phyloP scores from a whole-genome alignment of 2,888 invertebrate genomes.

The Acrobasis suavella region DNA sequence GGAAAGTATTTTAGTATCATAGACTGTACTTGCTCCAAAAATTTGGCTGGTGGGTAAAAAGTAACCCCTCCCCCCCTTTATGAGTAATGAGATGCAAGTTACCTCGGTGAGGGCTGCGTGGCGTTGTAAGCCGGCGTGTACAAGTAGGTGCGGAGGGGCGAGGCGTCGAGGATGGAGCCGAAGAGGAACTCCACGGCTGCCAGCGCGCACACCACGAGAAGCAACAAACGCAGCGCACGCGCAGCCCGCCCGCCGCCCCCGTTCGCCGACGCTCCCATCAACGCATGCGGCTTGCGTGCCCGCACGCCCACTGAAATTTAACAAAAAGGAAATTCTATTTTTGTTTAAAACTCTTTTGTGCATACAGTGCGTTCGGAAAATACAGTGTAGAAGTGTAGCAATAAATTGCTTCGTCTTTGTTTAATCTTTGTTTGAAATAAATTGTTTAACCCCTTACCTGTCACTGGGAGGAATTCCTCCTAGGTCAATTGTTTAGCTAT shows the following conservation, averaged over 20 bases:
- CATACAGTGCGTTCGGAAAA: no score
- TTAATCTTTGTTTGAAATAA: no score
- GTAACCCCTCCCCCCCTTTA: no score
- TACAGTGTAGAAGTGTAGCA: no score
- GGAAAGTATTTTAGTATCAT: no score
- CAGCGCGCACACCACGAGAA: constrained; percentile 83
- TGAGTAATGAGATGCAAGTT: no score
- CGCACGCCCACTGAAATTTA: constrained; percentile 45
- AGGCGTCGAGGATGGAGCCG: constrained; percentile 84
- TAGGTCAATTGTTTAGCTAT: no score
- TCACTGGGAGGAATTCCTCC: no score
- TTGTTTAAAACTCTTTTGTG: neutral
- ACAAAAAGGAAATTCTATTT: neutral
- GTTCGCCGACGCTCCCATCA: constrained; percentile 67
- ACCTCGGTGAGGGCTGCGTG: constrained; percentile 65
- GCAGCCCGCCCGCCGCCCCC: constrained; percentile 75
- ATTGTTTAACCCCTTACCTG: no score
- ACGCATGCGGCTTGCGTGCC: constrained; percentile 61
- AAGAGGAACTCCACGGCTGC: constrained; percentile 87
- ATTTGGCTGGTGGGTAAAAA: no score
- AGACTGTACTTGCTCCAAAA: no score
- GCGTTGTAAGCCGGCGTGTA: constrained; percentile 75
- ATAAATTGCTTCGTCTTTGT: no score
- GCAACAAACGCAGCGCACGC: constrained; percentile 75
- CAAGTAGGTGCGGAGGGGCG: constrained; percentile 71